Conservation (phyloP, 2,113 vertebrate genomes). For the Prietella phreatophila region DNA sequence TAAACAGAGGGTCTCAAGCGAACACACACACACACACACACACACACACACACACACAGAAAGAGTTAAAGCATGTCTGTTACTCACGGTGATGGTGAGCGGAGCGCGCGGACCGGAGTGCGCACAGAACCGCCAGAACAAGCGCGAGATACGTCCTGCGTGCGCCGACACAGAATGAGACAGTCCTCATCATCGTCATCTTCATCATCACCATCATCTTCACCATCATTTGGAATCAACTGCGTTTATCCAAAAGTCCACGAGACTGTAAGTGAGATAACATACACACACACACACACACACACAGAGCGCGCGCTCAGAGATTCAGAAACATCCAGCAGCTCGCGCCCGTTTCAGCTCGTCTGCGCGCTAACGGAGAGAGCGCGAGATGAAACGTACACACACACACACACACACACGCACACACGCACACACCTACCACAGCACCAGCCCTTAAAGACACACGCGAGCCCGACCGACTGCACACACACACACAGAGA, state of each 20-base stretch:
- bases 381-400: neutral
- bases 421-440: constrained; percentile 11
- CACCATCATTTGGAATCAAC: constrained; percentile 1
- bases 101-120: constrained; percentile 40
- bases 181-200: constrained; percentile 12
- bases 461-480: neutral
- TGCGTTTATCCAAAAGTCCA: constrained; percentile 17
- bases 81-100: constrained; percentile 57
- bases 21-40: constrained; percentile 11
- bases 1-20: neutral
- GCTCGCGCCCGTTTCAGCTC: constrained; percentile 23
- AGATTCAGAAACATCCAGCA: constrained; percentile 2
- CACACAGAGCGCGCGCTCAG: constrained; percentile 31
- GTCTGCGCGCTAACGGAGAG: constrained; percentile 4
- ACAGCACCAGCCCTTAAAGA: constrained; percentile 50
- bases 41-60: neutral
- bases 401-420: neutral
- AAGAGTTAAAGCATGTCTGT: neutral
- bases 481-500: neutral
- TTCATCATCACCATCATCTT: constrained; percentile 32
- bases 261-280: neutral
- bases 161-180: neutral
- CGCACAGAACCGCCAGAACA: constrained; percentile 36
- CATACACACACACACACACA: constrained; percentile 42
- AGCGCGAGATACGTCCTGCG: constrained; percentile 33